phyloP scores from a whole-genome alignment of 2,113 vertebrate species.

The Diglossa brunneiventris region DNA sequence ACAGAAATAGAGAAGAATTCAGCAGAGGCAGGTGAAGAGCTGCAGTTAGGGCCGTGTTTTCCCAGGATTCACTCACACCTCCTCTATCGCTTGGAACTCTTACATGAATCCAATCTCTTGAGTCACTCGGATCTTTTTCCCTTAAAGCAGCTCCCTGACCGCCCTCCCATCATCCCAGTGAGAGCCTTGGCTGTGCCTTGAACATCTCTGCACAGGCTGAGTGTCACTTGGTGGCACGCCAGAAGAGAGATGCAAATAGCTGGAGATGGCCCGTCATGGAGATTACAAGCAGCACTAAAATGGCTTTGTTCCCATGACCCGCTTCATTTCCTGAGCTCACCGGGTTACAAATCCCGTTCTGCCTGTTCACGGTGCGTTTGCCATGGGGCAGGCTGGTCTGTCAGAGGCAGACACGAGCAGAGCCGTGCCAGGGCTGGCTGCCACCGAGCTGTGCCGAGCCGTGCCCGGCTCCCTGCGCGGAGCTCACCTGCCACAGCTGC shows the following conservation, averaged over 20 bases:
- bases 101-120: neutral
- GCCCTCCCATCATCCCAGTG: neutral
- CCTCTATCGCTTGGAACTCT: neutral
- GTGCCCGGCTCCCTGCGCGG: neutral
- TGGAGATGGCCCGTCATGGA: neutral
- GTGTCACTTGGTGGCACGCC: neutral
- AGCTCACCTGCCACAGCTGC: conserved; percentile 32
- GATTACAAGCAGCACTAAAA: neutral
- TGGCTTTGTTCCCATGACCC: neutral
- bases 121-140: neutral
- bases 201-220: rapidly evolving
- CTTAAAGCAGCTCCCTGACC: neutral
- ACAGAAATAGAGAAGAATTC: rapidly evolving
- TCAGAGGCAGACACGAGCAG: neutral
- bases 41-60: neutral
- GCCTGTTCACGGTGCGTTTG: neutral
- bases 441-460: neutral
- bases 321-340: neutral
- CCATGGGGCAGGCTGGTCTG: neutral
- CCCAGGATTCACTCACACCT: neutral
- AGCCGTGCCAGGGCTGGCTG: neutral
- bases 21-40: neutral
- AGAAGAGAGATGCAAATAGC: neutral
- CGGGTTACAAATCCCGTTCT: neutral
- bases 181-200: neutral